Conservation (phyloP, 2,888 invertebrate species). For the Serrognathus titanus region DNA sequence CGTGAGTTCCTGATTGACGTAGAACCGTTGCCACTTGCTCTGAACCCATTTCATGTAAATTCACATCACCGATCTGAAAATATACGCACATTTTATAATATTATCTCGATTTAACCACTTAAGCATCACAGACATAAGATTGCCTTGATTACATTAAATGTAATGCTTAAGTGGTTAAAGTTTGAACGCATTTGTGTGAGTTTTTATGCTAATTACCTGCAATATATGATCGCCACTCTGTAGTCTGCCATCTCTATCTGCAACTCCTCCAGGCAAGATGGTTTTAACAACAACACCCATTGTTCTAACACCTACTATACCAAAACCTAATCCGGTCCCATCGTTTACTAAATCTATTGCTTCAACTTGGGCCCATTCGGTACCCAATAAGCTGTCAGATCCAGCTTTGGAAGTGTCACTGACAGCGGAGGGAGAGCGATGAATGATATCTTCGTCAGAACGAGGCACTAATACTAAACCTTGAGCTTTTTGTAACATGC, state of each 20-base stretch:
- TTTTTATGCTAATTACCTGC: conserved; percentile 63
- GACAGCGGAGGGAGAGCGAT: conserved; percentile 61
- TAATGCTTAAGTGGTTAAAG: too few relatives aligned
- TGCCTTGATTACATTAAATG: too few relatives aligned
- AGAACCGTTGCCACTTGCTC: conserved; percentile 96
- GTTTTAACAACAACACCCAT: conserved; percentile 99
- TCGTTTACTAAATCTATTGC: conserved; percentile 96
- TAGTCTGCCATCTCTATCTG: conserved; percentile 94
- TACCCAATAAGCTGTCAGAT: conserved; percentile 69
- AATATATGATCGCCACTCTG: conserved; percentile 98
- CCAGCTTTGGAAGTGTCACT: conserved; percentile 66
- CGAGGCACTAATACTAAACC: conserved; percentile 61
- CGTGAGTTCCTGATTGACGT: conserved; percentile 92
- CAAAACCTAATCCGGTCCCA: conserved; percentile 97
- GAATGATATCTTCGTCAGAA: conserved; percentile 48
- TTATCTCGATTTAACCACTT: too few relatives aligned
- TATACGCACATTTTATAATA: background rate
- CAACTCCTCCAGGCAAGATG: conserved; percentile 94
- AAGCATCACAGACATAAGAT: too few relatives aligned
- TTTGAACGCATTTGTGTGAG: too few relatives aligned
- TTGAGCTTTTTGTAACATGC: conserved; percentile 70
- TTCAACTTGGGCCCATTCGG: conserved; percentile 97
- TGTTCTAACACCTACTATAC: conserved; percentile 94
- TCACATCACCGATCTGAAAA: conserved; percentile 51
- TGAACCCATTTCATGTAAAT: conserved; percentile 95